Conservation (phyloP, 2,113 vertebrate genomes). For the Merops nubicus region DNA sequence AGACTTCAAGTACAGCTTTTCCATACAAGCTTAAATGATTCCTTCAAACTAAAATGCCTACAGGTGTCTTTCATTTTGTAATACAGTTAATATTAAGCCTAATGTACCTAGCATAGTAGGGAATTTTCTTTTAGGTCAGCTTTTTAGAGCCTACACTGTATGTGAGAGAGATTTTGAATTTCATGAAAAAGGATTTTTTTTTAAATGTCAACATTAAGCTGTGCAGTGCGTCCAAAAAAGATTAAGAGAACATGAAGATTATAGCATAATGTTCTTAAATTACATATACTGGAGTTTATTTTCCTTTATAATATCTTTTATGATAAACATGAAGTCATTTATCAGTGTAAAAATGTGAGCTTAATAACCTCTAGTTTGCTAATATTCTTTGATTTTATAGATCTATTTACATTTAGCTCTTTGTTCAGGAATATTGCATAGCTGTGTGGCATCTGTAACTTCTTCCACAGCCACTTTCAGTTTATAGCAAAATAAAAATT, state of each 20-base stretch:
- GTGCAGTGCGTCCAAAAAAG: background rate
- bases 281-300: background rate
- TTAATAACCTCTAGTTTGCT: background rate
- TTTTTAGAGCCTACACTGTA: background rate
- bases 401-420: background rate
- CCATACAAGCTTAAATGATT: background rate
- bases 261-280: background rate
- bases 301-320: background rate
- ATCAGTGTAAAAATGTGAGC: background rate
- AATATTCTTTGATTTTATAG: slow-evolving; percentile 2
- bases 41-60: background rate
- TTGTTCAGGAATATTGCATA: background rate
- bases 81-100: background rate
- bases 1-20: background rate
- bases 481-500: background rate
- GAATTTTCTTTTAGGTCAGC: background rate
- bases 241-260: slow-evolving; percentile 10
- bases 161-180: background rate
- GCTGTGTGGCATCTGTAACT: background rate
- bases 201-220: background rate
- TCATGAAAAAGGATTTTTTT: background rate
- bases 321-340: background rate
- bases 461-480: background rate
- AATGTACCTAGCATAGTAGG: background rate
- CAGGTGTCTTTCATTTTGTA: background rate